Base-by-base conservation (phyloP, 2,113 vertebrate genomes). In the Cranoglanis bouderius region DNA sequence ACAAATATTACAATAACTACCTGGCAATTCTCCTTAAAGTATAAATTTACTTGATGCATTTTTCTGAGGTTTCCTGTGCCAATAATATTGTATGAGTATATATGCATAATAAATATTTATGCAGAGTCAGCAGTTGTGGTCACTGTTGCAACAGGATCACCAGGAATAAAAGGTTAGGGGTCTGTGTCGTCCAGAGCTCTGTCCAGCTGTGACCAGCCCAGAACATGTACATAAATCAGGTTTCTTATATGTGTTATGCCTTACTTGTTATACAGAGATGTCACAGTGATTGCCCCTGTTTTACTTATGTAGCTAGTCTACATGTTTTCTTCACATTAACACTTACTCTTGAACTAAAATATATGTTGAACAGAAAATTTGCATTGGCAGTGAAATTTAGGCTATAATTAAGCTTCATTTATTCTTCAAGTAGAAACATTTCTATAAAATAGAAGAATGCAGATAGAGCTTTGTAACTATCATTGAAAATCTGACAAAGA, bases 141-240 rank as follows among this genome's bases (percentile, higher is more conserved):
- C 90, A 49, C 81, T 75, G 80, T 88, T 40, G 18, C 53, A 84
- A 57, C 84, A 88, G 57, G 77, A 82, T 78, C n/a, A 82, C 82
- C 49, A 83, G 78, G 83, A 72, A 85, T 29, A 85, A 59, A 81
- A 90, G 26, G 74, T 85, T 85, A 82, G 59, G 29, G 88, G 86
- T 88, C 86, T 80, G 51, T 26, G 72, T 80, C 67, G 59, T 80
- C 86, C 67, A 85, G 86, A 77, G 40, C 57, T 59, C 49, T 8
- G n/a, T 78, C 88, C 88, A 91, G 88, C 77, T 91, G 90, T 43
- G 88, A 74, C 57, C 63, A 63, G 84, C 78, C 26, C 67, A 86
- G 40, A 84, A 86, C 88, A 88, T 40, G 81, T 81, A 88, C 38
- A 63, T 32, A 16, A 84, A 77, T 84, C 32, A 13, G 21, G 24